Conservation (phyloP, 2,797 vertebrate species). For the Peromyscus aztecus region DNA sequence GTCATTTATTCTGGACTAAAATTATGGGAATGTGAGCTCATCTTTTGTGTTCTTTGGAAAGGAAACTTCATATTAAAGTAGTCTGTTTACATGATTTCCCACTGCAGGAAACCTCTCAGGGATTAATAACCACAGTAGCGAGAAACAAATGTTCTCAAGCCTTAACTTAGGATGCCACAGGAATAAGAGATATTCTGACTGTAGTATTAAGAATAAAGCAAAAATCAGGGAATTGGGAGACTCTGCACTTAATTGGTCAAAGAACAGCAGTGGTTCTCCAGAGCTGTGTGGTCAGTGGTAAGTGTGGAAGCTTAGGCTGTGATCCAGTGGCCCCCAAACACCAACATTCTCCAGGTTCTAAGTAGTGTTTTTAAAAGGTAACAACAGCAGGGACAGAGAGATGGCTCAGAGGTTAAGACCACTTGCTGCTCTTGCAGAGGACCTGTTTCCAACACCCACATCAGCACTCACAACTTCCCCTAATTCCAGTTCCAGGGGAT, state of each 20-base stretch:
- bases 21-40: slow-evolving; percentile 22
- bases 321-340: background rate
- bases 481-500: background rate
- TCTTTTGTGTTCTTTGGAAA: slow-evolving; percentile 51
- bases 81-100: background rate
- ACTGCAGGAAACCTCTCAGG: background rate
- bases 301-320: background rate
- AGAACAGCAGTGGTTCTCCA: background rate
- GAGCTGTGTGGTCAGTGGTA: background rate
- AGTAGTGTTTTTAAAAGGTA: background rate
- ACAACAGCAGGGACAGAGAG: background rate
- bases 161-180: background rate
- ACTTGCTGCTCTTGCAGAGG: background rate
- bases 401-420: background rate
- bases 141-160: background rate
- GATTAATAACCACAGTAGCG: background rate
- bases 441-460: background rate
- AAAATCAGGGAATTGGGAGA: background rate
- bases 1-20: slow-evolving; percentile 56
- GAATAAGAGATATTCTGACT: background rate
- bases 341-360: background rate
- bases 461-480: background rate
- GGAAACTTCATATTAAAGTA: slow-evolving; percentile 18
- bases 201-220: background rate
- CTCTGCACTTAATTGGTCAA: background rate